A percentile compares a stretch with the other conserved stretches of the same genome.
These are phyloP conservation scores for Gymnogyps californianus DNA, from an alignment of 2,113 vertebrate species.

Conservation along the genomic window DNA sequence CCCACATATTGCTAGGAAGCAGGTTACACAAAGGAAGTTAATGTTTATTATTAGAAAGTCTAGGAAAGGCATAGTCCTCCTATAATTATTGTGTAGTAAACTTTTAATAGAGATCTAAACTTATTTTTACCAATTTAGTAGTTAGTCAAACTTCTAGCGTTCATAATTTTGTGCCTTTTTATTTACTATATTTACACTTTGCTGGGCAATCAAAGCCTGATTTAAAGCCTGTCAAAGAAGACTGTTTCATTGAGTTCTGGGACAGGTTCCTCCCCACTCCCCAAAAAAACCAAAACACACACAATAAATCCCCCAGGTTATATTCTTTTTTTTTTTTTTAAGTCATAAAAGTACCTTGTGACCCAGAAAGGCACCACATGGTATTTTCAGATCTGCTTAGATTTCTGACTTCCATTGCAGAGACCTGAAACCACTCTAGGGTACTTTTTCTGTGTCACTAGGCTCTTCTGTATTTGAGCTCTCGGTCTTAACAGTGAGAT, in stretches of 20 bases:
- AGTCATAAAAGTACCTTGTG: neutral
- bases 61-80: neutral
- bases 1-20: neutral
- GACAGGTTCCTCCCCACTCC: neutral
- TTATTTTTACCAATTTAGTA: neutral
- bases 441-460: neutral
- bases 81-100: neutral
- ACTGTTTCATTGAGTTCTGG: neutral
- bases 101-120: neutral
- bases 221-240: neutral
- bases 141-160: neutral
- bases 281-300: neutral
- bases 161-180: neutral
- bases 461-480: neutral
- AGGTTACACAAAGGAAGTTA: conserved; percentile 8
- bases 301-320: neutral
- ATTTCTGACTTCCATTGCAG: neutral
- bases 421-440: neutral
- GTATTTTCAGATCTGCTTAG: neutral
- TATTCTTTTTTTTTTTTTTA: neutral
- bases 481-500: accelerated
- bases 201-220: neutral
- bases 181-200: neutral
- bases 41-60: conserved; percentile 15
- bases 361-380: neutral